phyloP scores from a whole-genome alignment of 2,888 invertebrate genomes.

The Microctonus brassicae region DNA sequence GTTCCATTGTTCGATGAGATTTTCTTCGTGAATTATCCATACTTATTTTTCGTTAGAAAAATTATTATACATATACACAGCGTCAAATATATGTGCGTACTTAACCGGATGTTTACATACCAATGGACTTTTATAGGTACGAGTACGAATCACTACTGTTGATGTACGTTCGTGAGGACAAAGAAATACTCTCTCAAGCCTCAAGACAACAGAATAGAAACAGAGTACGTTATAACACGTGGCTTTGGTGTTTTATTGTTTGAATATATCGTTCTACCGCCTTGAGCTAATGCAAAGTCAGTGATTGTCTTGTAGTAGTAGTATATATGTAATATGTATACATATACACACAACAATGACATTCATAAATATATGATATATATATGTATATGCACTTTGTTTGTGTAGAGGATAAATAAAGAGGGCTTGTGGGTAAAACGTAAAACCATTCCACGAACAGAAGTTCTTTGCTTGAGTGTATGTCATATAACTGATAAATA shows the following conservation, averaged over 20 bases:
- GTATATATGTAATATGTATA: too few species aligned
- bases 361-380: too few species aligned
- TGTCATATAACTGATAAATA: too few species aligned
- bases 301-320: neutral
- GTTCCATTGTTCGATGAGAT: conserved; percentile 56
- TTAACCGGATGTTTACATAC: conserved; percentile 6
- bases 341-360: too few species aligned
- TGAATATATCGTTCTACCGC: neutral
- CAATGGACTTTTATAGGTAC: too few species aligned
- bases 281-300: neutral
- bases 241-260: neutral
- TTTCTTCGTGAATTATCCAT: conserved; percentile 60
- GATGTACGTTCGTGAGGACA: neutral
- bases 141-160: too few species aligned
- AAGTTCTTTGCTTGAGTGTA: too few species aligned
- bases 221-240: neutral
- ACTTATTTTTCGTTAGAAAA: neutral
- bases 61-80: neutral
- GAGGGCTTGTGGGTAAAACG: too few species aligned
- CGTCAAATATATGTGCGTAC: neutral
- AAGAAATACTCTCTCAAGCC: neutral
- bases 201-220: too few species aligned
- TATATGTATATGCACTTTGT: too few species aligned
- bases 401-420: too few species aligned
- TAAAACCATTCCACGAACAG: too few species aligned